Evolutionary conservation across 2,113 vertebrate genomes (phyloP).

Genomic region (Eira barbara): DNA sequence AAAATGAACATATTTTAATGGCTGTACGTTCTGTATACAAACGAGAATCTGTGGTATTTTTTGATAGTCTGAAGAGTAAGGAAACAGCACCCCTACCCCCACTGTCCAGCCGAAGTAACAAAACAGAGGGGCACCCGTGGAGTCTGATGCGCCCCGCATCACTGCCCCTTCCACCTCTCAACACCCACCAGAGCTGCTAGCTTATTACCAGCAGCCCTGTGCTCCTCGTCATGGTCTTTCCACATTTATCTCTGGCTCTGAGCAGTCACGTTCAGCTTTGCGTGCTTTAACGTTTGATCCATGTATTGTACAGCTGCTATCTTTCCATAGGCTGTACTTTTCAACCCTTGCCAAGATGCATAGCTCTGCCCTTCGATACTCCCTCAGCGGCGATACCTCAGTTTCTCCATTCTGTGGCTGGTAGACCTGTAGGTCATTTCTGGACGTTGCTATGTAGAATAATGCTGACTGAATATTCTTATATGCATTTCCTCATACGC

Average conservation of each 20-base stretch:
- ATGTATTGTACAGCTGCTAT: background rate
- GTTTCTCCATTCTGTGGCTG: background rate
- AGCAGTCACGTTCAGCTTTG: background rate
- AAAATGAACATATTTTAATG: background rate
- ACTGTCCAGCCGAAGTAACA: background rate
- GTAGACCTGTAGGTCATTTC: background rate
- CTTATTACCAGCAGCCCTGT: background rate
- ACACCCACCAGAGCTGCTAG: background rate
- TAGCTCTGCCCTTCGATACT: background rate
- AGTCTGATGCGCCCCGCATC: rapidly evolving
- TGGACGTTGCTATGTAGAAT: background rate
- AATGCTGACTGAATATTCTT: background rate
- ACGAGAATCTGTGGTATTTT: background rate
- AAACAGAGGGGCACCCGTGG: rapidly evolving
- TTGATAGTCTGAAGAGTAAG: background rate
- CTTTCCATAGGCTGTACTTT: background rate
- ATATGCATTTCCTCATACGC: background rate
- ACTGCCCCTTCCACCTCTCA: background rate
- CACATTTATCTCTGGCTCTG: background rate
- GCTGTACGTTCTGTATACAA: background rate
- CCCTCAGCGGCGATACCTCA: background rate
- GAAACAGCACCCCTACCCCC: background rate
- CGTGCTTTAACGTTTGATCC: background rate
- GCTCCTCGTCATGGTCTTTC: background rate
- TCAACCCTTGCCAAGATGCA: background rate